A percentile compares a stretch with the other conserved stretches of the same genome.
phyloP scores from a whole-genome alignment of 2,113 vertebrate species.

The Corydoras maculifer region DNA sequence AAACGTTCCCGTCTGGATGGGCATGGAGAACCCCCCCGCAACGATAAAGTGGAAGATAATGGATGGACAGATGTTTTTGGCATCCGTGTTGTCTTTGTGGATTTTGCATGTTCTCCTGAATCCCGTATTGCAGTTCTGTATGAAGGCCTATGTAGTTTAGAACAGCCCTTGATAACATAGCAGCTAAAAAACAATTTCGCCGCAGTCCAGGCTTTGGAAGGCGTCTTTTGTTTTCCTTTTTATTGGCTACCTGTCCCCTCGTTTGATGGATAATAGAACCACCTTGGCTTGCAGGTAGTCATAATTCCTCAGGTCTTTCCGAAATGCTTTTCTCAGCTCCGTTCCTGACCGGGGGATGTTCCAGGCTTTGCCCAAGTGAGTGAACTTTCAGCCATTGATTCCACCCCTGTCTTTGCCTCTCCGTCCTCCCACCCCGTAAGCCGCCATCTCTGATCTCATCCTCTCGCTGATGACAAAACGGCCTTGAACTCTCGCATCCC shows the following conservation, averaged over 20 bases:
- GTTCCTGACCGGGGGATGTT: neutral
- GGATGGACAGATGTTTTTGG: no score
- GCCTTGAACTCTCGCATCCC: constrained; percentile 4
- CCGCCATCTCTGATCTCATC: constrained; percentile 1
- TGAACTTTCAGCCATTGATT: constrained; percentile 8
- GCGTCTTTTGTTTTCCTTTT: neutral
- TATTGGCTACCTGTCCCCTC: neutral
- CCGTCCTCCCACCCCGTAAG: constrained; percentile 2
- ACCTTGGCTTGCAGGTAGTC: neutral
- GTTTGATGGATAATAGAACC: neutral
- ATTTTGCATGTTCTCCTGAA: no score
- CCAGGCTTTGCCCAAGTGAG: neutral
- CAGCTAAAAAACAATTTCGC: no score
- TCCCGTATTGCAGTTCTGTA: no score
- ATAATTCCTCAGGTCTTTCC: neutral
- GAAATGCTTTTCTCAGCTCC: neutral
- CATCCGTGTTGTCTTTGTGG: no score
- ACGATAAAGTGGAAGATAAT: no score
- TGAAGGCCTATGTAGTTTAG: no score
- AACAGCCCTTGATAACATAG: no score
- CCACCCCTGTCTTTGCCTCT: neutral
- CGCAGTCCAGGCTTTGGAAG: no score
- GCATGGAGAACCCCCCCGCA: no score
- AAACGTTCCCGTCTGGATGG: no score
- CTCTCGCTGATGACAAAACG: neutral